phyloP scores from a whole-genome alignment of 2,113 vertebrate species.

The Barnardius zonarius region DNA sequence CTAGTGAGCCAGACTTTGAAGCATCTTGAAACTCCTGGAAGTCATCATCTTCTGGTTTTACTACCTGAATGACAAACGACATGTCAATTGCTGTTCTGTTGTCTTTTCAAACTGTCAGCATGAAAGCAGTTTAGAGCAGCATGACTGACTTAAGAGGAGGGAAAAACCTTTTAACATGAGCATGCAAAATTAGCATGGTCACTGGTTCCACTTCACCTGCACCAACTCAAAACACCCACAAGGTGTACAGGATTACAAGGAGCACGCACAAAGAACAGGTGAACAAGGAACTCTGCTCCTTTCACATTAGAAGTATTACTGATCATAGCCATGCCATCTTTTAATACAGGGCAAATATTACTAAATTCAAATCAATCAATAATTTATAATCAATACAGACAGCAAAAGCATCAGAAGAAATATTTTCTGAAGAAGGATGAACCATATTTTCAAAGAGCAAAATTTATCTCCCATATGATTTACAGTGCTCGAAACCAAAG shows the following conservation, averaged over 20 bases:
- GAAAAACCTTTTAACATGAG: background rate
- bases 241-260: background rate
- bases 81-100: background rate
- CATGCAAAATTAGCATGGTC: background rate
- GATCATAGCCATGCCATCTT: background rate
- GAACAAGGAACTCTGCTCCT: background rate
- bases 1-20: conserved; percentile 85
- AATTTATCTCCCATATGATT: background rate
- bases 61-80: conserved; percentile 69
- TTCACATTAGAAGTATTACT: background rate
- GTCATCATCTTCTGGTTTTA: conserved; percentile 92
- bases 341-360: background rate
- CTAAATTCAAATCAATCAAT: background rate
- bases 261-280: background rate
- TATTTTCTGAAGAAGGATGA: background rate
- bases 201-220: background rate
- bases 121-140: background rate
- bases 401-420: background rate
- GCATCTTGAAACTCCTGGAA: conserved; percentile 99
- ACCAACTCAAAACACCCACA: background rate
- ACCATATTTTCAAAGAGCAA: background rate
- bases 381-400: background rate
- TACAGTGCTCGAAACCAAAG: background rate
- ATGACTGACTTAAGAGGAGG: background rate
- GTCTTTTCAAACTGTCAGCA: background rate